These are phyloP conservation scores for Cavia porcellus DNA, from an alignment of 2,113 vertebrate genomes.

Conservation along the genomic window DNA sequence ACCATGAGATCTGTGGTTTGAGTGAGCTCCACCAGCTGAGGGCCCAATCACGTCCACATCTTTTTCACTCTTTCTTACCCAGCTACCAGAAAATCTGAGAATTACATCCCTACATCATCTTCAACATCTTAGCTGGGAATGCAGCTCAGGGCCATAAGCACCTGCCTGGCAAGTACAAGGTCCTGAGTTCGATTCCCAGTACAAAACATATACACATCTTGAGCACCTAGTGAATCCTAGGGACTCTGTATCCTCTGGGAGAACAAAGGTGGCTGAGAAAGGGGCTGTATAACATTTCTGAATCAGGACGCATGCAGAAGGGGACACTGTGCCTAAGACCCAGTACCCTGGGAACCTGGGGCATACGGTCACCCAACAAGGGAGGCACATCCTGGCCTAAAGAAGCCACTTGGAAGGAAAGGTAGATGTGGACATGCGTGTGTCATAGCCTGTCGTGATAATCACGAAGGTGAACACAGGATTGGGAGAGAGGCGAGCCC, in stretches of 20 bases:
- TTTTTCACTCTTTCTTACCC: background rate
- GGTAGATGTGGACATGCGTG: background rate
- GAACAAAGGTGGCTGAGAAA: background rate
- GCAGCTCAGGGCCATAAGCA: too few species aligned
- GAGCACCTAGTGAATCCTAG: background rate
- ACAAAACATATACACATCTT: background rate
- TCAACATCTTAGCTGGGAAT: background rate
- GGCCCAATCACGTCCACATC: background rate
- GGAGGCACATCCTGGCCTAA: background rate
- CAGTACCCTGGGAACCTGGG: background rate
- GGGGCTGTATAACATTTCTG: background rate
- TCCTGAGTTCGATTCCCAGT: too few species aligned
- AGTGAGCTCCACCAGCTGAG: background rate
- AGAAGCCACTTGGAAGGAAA: background rate
- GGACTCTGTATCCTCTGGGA: background rate
- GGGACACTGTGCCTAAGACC: background rate
- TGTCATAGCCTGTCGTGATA: background rate
- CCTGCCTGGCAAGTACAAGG: too few species aligned
- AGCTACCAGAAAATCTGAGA: background rate
- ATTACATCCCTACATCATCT: background rate
- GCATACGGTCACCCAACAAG: background rate
- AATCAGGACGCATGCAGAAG: background rate
- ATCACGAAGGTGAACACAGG: background rate
- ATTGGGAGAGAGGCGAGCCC: background rate
- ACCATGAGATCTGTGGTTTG: background rate